Conservation (phyloP, 2,888 invertebrate genomes). For the Volucella inflata region DNA sequence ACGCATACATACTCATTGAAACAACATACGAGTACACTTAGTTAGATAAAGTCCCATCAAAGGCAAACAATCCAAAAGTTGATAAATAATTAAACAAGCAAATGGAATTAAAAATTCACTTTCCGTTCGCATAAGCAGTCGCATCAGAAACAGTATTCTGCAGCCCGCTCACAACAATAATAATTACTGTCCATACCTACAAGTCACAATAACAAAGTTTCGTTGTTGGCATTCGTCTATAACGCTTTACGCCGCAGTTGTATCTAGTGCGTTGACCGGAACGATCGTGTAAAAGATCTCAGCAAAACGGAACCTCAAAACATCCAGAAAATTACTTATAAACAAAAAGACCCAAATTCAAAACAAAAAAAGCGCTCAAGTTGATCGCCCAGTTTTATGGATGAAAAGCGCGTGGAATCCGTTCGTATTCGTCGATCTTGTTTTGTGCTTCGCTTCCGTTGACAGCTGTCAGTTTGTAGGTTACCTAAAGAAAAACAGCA, state of each 20-base stretch:
- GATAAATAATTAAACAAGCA: conserved; percentile 21
- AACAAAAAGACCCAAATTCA: conserved; percentile 11
- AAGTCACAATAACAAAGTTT: not conserved
- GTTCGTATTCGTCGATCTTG: conserved; percentile 61
- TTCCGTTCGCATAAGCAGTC: conserved; percentile 21
- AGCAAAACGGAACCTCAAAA: conserved; percentile 22
- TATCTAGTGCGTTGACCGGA: conserved; percentile 63
- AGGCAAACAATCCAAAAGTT: conserved; percentile 7
- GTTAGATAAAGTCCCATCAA: not conserved
- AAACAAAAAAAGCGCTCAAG: too few relatives aligned
- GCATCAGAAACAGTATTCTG: conserved; percentile 23
- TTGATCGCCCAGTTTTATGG: not conserved
- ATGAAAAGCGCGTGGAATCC: conserved; percentile 2
- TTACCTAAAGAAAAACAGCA: not conserved
- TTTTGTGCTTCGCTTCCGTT: conserved; percentile 58
- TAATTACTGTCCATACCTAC: not conserved
- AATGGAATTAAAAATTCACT: conserved; percentile 47
- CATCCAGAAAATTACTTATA: conserved; percentile 25
- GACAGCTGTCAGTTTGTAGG: conserved; percentile 52
- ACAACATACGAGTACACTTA: too few relatives aligned
- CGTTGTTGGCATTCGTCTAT: conserved; percentile 21
- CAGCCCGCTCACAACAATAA: not conserved
- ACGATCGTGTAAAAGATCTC: conserved; percentile 37
- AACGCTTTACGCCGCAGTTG: conserved; percentile 56
- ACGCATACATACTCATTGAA: not conserved